These are phyloP conservation scores for Pluvianellus socialis DNA, from an alignment of 2,113 vertebrate genomes.

Conservation along the genomic window DNA sequence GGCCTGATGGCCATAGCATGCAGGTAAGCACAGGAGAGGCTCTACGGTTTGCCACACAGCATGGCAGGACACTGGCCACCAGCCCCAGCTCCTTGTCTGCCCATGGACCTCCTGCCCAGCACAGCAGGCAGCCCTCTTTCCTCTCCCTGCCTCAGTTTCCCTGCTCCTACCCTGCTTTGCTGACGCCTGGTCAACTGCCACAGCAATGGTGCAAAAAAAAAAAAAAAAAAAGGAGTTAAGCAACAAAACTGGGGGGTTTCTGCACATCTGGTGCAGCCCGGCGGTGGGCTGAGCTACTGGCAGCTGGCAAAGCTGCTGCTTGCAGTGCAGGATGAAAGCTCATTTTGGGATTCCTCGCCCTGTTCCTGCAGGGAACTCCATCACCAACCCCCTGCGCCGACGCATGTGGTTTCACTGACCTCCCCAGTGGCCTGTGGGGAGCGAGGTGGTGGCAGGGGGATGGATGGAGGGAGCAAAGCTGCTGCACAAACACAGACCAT, in stretches of 20 bases:
- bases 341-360: neutral
- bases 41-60: fast-evolving
- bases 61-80: neutral
- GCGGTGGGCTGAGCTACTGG: neutral
- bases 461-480: fast-evolving
- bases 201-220: neutral
- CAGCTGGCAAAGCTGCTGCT: neutral
- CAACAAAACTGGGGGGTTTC: neutral
- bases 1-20: neutral
- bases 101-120: neutral
- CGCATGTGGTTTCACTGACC: neutral
- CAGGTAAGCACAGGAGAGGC: neutral
- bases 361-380: neutral
- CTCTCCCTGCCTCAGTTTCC: neutral
- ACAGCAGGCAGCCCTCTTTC: neutral
- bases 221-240: no score
- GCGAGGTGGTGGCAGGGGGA: neutral
- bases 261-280: neutral
- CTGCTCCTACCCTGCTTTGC: neutral
- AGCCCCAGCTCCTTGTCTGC: neutral
- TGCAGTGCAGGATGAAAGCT: neutral
- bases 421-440: neutral
- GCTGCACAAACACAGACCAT: fast-evolving
- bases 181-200: no score
- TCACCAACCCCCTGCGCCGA: neutral